Conservation (phyloP, 2,113 vertebrate species). For the Phoenicopterus ruber region DNA sequence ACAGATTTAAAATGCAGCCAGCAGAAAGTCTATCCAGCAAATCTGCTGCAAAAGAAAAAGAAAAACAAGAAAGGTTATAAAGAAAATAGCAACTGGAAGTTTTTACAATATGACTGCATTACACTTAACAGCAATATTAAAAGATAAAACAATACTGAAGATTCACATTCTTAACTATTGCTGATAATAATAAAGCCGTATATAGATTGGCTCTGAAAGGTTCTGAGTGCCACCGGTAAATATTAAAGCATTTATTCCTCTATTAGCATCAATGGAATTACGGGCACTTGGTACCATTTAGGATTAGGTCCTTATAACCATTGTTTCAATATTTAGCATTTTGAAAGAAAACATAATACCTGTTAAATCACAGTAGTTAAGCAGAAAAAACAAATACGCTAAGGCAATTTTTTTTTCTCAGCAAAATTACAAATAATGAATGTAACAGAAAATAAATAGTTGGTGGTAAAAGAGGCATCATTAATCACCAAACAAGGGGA, state of each 20-base stretch:
- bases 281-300: neutral
- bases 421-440: neutral
- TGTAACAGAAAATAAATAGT: neutral
- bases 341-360: neutral
- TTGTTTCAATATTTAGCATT: neutral
- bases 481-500: neutral
- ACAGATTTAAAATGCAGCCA: conserved; percentile 73
- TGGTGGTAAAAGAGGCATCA: neutral
- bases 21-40: conserved; percentile 67
- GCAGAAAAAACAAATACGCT: neutral
- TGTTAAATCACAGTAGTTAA: neutral
- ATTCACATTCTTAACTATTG: neutral
- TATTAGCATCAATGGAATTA: neutral
- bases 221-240: conserved; percentile 4
- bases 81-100: conserved; percentile 47
- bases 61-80: conserved; percentile 74
- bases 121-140: neutral
- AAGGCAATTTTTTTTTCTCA: neutral
- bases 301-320: neutral
- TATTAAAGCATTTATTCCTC: neutral
- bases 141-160: neutral
- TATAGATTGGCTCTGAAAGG: neutral
- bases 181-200: neutral
- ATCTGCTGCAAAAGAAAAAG: conserved; percentile 79
- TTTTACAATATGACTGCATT: conserved; percentile 39